Evolutionary conservation across 2,113 vertebrate genomes (phyloP), one percentile per base, ranked within the genome.

Genomic region (Cololabis saira): DNA sequence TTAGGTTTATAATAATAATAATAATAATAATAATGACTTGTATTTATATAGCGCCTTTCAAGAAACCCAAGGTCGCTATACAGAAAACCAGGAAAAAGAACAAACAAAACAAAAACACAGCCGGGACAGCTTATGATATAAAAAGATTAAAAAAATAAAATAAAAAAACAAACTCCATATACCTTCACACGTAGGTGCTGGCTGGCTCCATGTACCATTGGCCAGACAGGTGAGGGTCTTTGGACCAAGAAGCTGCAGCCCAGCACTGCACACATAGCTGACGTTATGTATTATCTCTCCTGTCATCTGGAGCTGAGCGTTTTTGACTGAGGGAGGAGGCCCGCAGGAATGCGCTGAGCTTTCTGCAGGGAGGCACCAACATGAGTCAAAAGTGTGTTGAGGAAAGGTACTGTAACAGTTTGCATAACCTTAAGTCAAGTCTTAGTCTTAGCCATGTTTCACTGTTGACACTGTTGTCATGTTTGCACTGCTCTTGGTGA

Each of bases 141-240:
- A n/a, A 43, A 27, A 52, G 37, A 10, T 37, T 5, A 22, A 9
- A 13, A 21, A 4, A 1, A 5, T n/a, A 27, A 52, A 24, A 10
- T 37, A 5, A 22, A 9, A 13, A 21, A 4, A 1, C 3, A 11
- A 2, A 8, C 44, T 49, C 12, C 48, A n/a, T 83, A n/a, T 83
- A 93, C 92, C 83, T 83, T 93, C 83, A 84, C 98, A 99, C 15
- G 92, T 91, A 15, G 97, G 98, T 14, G 93, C 81, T 3, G 95
- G 95, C 3, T 81, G 84, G 57, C 95, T 96, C 98, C 98, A 99
- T 0, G 87, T 92, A 44, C 96, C 94, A 61, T 98, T 88, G 19
- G 91, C 87, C 72, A 93, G 93, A 83, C 98, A 99, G 49, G 48
- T 81, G 24, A 95, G 87, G 16, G 82, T 92, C 30, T 94, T 74